phyloP scores from a whole-genome alignment of 2,113 vertebrate species.

The Upupa epops region DNA sequence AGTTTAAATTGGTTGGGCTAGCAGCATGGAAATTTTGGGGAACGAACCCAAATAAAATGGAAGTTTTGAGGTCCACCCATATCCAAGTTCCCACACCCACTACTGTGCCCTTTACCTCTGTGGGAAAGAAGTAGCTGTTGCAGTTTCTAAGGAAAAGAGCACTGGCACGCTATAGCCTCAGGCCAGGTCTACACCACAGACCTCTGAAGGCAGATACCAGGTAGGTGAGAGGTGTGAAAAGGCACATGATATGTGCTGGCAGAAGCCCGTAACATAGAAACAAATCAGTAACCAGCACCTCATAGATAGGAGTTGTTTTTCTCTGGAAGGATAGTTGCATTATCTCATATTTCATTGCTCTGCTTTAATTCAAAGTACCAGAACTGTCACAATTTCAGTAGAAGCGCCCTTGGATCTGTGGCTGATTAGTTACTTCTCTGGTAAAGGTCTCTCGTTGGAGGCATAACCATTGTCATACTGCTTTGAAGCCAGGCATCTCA shows the following conservation, averaged over 20 bases:
- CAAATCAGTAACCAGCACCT: not conserved
- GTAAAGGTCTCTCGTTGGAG: not conserved
- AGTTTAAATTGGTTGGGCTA: not conserved
- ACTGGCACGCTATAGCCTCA: not conserved
- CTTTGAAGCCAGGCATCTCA: not conserved
- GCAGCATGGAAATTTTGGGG: not conserved
- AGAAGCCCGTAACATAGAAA: not conserved
- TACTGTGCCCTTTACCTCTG: not conserved
- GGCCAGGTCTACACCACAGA: not conserved
- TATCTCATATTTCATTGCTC: fast-evolving
- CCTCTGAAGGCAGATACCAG: not conserved
- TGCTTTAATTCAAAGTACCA: not conserved
- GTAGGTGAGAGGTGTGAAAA: not conserved
- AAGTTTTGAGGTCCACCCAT: not conserved
- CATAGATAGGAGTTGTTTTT: not conserved
- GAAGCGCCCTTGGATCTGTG: not conserved
- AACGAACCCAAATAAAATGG: not conserved
- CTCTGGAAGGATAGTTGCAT: not conserved
- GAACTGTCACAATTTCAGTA: fast-evolving
- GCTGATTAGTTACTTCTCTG: not conserved
- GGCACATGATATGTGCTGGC: not conserved
- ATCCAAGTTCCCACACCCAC: not conserved
- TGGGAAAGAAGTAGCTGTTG: not conserved
- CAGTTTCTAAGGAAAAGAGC: not conserved
- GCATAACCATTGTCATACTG: not conserved